A percentile compares a stretch with the other conserved stretches of the same genome.
phyloP scores from a whole-genome alignment of 2,888 invertebrate genomes.

The Leucophenga maculata region DNA sequence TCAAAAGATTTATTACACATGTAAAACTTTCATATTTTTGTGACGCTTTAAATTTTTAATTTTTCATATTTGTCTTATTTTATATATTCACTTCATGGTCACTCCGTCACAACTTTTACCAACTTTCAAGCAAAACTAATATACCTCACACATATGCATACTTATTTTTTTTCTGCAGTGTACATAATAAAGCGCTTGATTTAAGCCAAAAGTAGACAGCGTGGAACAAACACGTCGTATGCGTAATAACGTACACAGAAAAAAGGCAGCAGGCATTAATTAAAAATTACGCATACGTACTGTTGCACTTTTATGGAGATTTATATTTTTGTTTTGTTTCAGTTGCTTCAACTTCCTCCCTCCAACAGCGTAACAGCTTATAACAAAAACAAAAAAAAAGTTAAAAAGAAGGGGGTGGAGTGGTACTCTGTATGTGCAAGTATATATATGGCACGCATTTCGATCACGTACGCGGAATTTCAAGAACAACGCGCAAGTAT shows the following conservation, averaged over 20 bases:
- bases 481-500: conserved; percentile 29
- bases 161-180: no score
- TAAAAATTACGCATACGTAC: conserved; percentile 34
- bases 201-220: no score
- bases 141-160: no score
- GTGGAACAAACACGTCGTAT: conserved; percentile 7
- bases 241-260: not conserved
- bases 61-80: no score
- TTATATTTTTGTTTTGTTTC: conserved; percentile 10
- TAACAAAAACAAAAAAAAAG: conserved; percentile 6
- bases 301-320: conserved; percentile 31
- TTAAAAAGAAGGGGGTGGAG: not conserved
- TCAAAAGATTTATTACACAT: no score
- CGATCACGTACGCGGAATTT: conserved; percentile 46
- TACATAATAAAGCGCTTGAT: no score
- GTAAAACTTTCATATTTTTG: no score
- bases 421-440: not conserved
- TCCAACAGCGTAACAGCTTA: not conserved
- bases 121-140: no score
- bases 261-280: conserved; percentile 18
- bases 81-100: no score
- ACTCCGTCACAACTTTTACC: no score
- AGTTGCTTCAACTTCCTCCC: not conserved
- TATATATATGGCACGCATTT: conserved; percentile 36
- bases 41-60: no score